phyloP scores from a whole-genome alignment of 2,113 vertebrate genomes.

The Sapayoa aenigma region DNA sequence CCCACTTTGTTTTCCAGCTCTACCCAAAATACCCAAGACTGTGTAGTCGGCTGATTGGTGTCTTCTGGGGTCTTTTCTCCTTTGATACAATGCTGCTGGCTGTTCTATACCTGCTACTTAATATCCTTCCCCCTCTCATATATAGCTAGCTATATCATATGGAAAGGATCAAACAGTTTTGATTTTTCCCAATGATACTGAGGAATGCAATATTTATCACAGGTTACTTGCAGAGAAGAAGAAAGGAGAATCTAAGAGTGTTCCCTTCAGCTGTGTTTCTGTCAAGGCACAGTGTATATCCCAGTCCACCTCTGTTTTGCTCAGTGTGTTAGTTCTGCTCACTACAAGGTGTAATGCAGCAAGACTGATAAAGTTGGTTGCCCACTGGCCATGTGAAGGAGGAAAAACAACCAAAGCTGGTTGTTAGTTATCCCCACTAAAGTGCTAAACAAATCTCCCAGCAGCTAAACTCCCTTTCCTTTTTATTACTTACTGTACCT shows the following conservation, averaged over 20 bases:
- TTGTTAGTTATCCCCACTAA: conserved; percentile 62
- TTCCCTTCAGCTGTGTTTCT: conserved; percentile 74
- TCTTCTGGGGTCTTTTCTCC: conserved; percentile 42
- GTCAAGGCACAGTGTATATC: conserved; percentile 23
- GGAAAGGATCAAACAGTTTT: conserved; percentile 76
- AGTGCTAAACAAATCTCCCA: conserved; percentile 72
- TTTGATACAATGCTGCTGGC: conserved; percentile 71
- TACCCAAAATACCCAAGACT: neutral
- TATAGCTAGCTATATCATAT: conserved; percentile 70
- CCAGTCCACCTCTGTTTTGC: conserved; percentile 44
- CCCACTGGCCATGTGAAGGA: conserved; percentile 56
- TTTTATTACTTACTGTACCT: conserved; percentile 72
- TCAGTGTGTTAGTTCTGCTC: conserved; percentile 38
- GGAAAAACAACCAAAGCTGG: conserved; percentile 56
- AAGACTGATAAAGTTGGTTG: conserved; percentile 46
- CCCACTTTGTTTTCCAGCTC: conserved; percentile 15
- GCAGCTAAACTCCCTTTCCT: conserved; percentile 69
- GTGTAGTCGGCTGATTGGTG: neutral
- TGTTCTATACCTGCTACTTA: conserved; percentile 46
- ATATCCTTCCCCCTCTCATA: conserved; percentile 1
- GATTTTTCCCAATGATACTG: conserved; percentile 68
- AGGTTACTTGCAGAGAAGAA: conserved; percentile 74
- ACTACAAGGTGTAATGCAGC: conserved; percentile 13
- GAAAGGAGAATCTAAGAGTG: conserved; percentile 73
- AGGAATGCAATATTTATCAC: conserved; percentile 84